Evolutionary conservation across 2,888 invertebrate species (phyloP).

Genomic region (Eupithecia vulgata): DNA sequence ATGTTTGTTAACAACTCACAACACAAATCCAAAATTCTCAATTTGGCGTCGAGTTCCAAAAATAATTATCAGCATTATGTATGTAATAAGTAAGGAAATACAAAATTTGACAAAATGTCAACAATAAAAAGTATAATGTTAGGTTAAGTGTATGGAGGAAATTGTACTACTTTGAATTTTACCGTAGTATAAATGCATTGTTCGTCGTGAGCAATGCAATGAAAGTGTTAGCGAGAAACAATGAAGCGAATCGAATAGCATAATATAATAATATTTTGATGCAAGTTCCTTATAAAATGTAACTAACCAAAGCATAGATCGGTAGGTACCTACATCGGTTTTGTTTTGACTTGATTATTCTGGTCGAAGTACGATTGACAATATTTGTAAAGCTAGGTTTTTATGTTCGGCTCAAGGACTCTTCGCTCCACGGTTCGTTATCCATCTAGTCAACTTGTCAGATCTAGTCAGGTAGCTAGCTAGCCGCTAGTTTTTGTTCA

Average conservation of each 20-base stretch:
- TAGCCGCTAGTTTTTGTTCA: constrained; percentile 12
- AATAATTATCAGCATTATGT: neutral
- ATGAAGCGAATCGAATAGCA: constrained; percentile 4
- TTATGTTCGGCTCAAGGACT: constrained; percentile 22
- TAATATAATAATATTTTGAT: neutral
- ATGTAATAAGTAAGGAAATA: neutral
- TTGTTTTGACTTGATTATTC: neutral
- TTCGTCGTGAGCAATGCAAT: neutral
- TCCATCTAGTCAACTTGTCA: constrained; percentile 5
- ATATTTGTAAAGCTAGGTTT: constrained; percentile 22
- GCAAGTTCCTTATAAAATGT: neutral
- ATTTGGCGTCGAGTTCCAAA: neutral
- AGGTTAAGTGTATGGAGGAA: too few species aligned
- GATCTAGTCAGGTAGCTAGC: too few species aligned
- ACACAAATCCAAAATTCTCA: neutral
- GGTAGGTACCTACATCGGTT: neutral
- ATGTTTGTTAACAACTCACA: neutral
- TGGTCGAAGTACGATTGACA: neutral
- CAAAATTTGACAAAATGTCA: too few species aligned
- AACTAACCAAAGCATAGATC: neutral
- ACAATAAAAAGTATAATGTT: too few species aligned
- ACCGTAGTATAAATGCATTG: neutral
- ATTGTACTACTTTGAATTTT: too few species aligned
- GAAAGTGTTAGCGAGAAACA: neutral
- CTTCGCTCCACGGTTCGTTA: constrained; percentile 13